These are phyloP conservation scores for Pristionchus exspectatus DNA, from an alignment of 2,888 invertebrate genomes.

Conservation along the genomic window DNA sequence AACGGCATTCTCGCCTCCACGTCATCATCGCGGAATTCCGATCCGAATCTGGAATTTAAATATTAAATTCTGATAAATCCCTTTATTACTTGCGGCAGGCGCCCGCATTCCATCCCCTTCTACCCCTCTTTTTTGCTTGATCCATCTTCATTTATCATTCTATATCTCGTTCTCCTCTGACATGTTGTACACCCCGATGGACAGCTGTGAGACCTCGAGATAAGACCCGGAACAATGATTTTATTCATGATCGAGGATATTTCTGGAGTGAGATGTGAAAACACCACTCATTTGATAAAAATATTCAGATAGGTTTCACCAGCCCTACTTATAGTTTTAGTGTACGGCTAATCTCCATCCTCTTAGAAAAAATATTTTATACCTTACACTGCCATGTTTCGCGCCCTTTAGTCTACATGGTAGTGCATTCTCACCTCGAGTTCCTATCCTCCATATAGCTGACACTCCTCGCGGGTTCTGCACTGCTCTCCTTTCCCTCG, in stretches of 20 bases:
- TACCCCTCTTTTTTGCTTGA: background rate
- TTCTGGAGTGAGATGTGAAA: background rate
- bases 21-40: constrained; percentile 64
- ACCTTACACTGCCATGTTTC: no score
- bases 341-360: no score
- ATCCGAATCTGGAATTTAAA: constrained; percentile 42
- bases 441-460: constrained; percentile 51
- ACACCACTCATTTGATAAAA: no score
- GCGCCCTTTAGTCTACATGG: no score
- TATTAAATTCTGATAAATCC: background rate
- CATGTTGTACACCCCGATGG: background rate
- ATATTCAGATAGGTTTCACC: no score
- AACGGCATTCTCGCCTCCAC: constrained; percentile 69
- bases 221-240: background rate
- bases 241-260: background rate
- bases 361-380: no score
- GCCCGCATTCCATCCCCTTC: constrained; percentile 7
- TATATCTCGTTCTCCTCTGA: background rate
- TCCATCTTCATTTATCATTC: background rate
- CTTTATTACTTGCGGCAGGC: background rate
- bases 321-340: no score
- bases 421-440: constrained; percentile 24
- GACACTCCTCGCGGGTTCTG: constrained; percentile 46
- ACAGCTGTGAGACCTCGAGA: constrained; percentile 10
- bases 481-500: constrained; percentile 46